A percentile compares a stretch with the other conserved stretches of the same genome.
Evolutionary conservation across 2,797 vertebrate species (phyloP).

Genomic region (Onychomys leucogaster): DNA sequence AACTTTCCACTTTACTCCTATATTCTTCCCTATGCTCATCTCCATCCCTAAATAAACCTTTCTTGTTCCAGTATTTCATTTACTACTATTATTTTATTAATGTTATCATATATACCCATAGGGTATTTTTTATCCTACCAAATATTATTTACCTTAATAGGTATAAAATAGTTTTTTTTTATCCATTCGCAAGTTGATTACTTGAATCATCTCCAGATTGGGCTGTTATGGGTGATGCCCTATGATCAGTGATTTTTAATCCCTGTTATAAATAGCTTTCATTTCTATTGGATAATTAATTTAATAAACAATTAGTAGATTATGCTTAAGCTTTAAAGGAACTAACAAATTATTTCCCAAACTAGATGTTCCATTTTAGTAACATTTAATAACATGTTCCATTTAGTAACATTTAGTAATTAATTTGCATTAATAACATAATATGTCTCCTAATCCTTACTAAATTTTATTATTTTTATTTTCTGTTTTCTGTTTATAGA

Average conservation of each 20-base stretch:
- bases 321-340: background rate
- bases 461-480: background rate
- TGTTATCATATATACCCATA: background rate
- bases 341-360: background rate
- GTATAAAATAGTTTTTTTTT: background rate
- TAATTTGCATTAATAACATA: background rate
- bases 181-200: background rate
- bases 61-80: too few relatives aligned
- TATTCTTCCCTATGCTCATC: background rate
- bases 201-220: background rate
- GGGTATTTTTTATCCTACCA: background rate
- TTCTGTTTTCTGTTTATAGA: background rate
- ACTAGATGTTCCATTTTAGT: background rate
- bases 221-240: background rate
- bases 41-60: background rate
- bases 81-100: background rate
- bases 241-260: background rate
- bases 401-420: background rate
- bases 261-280: background rate
- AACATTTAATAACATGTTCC: background rate
- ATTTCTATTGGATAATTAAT: background rate
- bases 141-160: background rate
- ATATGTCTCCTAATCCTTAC: background rate
- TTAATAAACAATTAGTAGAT: background rate
- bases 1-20: background rate